These are phyloP conservation scores for Rhopalosiphum padi DNA, from an alignment of 1,140 invertebrate species.

Conservation along the genomic window DNA sequence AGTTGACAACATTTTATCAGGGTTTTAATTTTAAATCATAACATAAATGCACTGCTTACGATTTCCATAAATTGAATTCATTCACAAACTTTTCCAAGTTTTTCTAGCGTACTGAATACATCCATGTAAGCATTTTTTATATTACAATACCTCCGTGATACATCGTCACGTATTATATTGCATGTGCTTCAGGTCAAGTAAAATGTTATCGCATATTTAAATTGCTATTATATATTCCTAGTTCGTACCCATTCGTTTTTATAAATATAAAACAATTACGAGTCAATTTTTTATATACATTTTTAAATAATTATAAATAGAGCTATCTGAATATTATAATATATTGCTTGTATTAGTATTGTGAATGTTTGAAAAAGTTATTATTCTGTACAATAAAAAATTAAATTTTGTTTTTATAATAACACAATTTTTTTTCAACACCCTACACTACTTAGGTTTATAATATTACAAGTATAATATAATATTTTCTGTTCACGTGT, in stretches of 20 bases:
- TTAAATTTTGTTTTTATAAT: too few species aligned
- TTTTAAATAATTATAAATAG: background rate
- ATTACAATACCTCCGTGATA: background rate
- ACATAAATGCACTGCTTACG: background rate
- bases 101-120: too few species aligned
- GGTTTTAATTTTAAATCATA: background rate
- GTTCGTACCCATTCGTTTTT: background rate
- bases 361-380: background rate
- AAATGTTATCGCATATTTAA: constrained; percentile 19
- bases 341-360: background rate
- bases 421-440: too few species aligned
- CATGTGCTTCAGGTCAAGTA: constrained; percentile 30
- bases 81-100: background rate
- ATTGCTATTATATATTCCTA: background rate
- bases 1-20: background rate
- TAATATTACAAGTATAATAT: too few species aligned
- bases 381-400: background rate
- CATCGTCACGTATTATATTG: constrained; percentile 34
- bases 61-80: background rate
- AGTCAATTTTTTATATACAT: background rate
- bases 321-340: background rate
- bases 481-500: too few species aligned
- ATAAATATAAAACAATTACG: background rate
- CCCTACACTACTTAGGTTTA: too few species aligned
- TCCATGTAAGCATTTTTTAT: constrained; percentile 12